Percentiles rank a stretch among this genome's conserved stretches.
Evolutionary conservation across 2,888 invertebrate genomes (phyloP).

Genomic region (Seira sanloemensis): DNA sequence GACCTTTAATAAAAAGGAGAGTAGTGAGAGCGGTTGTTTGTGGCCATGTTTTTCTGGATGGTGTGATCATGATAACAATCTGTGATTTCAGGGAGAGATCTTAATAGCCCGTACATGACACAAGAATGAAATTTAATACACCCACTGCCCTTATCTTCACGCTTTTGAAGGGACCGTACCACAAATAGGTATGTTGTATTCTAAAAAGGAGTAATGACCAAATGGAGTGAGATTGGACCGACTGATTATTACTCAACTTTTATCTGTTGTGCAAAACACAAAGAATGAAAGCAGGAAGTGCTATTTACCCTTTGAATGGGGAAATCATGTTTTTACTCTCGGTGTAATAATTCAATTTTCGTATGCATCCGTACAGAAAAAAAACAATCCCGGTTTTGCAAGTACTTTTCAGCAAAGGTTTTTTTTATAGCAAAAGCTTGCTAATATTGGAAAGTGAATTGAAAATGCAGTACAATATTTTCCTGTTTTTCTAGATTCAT

Average conservation of each 20-base stretch:
- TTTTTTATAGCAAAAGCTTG: no score
- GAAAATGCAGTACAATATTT: no score
- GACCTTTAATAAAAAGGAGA: background rate
- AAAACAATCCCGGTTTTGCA: no score
- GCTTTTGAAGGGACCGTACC: background rate
- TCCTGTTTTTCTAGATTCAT: no score
- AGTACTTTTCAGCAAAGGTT: no score
- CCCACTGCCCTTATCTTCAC: background rate
- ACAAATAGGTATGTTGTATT: background rate
- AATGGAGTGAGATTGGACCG: background rate
- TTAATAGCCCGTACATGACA: slow-evolving; percentile 13
- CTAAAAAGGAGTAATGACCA: background rate
- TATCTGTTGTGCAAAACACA: background rate
- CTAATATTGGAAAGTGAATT: no score
- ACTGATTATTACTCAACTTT: background rate
- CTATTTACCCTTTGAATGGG: slow-evolving; percentile 6
- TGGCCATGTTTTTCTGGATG: slow-evolving; percentile 35
- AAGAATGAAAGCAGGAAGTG: slow-evolving; percentile 14
- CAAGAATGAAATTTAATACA: slow-evolving; percentile 6
- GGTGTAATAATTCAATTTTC: no score
- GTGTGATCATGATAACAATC: slow-evolving; percentile 26
- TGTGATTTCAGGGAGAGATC: slow-evolving; percentile 19
- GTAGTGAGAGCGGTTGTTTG: slow-evolving; percentile 28
- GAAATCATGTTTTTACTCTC: background rate
- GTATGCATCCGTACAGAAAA: no score